Conservation (phyloP, 1,140 invertebrate genomes). For the Orius laevigatus region DNA sequence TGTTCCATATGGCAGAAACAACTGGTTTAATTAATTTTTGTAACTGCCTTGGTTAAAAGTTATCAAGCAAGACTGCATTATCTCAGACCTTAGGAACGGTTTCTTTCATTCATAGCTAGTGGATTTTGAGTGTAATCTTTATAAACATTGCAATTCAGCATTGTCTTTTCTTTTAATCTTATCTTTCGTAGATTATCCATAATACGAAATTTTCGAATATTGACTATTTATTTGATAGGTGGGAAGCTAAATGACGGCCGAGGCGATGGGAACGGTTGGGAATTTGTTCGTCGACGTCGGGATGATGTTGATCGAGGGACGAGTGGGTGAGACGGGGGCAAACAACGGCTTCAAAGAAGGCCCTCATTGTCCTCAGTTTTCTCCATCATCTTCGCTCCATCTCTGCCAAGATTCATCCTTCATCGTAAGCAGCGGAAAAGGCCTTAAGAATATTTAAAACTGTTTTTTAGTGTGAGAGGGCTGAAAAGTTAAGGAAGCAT, state of each 20-base stretch:
- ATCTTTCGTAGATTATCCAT: too few species aligned
- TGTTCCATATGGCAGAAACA: too few species aligned
- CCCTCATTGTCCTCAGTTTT: constrained; percentile 42
- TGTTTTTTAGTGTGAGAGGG: constrained; percentile 33
- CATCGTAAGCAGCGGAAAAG: neutral
- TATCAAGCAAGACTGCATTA: too few species aligned
- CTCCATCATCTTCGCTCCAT: constrained; percentile 18
- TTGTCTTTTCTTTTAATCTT: too few species aligned
- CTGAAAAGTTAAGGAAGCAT: constrained; percentile 33
- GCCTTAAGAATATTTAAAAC: neutral
- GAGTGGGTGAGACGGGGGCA: constrained; percentile 12
- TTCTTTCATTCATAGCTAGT: too few species aligned
- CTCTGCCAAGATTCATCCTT: constrained; percentile 2
- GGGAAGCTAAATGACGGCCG: constrained; percentile 2
- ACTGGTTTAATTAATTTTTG: too few species aligned
- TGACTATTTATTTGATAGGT: too few species aligned
- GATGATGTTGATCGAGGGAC: constrained; percentile 20
- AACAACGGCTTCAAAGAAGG: constrained; percentile 40
- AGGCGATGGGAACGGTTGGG: constrained; percentile 15
- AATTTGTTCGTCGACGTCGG: constrained; percentile 19
- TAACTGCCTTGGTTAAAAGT: too few species aligned
- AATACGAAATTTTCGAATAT: too few species aligned
- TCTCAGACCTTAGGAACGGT: too few species aligned
- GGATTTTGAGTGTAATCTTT: too few species aligned
- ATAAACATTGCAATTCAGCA: too few species aligned